These are phyloP conservation scores for Lamellibrachia luymesi DNA, from an alignment of 1,140 invertebrate species.

Conservation along the genomic window DNA sequence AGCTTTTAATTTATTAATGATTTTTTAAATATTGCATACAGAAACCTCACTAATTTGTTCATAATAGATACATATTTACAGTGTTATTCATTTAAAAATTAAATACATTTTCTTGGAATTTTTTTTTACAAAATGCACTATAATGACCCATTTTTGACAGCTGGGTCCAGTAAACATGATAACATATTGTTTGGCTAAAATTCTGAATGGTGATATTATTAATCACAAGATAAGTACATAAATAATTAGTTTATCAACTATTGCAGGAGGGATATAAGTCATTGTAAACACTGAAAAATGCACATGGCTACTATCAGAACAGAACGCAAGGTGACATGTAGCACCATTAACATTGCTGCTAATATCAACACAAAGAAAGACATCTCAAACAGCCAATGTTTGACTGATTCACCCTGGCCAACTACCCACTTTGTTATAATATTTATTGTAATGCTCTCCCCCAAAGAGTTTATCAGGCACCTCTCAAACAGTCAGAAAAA, in stretches of 20 bases:
- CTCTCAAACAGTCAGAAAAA: too few relatives aligned
- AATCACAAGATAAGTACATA: background rate
- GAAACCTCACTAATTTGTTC: background rate
- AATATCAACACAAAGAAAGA: background rate
- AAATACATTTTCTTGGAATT: background rate
- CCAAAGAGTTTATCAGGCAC: too few relatives aligned
- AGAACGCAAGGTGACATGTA: background rate
- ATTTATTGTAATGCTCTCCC: too few relatives aligned
- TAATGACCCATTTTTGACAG: background rate
- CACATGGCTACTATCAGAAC: background rate
- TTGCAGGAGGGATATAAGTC: background rate
- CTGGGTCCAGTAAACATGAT: background rate
- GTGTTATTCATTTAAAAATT: background rate
- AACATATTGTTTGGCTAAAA: background rate
- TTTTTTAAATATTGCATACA: background rate
- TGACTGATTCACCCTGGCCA: background rate
- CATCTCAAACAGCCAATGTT: background rate
- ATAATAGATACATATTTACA: background rate
- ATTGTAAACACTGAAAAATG: slow-evolving; percentile 1
- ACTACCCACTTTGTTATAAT: too few relatives aligned
- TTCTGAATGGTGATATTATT: background rate
- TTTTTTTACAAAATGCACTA: background rate
- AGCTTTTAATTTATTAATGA: background rate
- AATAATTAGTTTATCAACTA: background rate
- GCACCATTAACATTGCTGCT: background rate